These are phyloP conservation scores for Chrysemys picta DNA, from an alignment of 2,113 vertebrate species.

Conservation along the genomic window DNA sequence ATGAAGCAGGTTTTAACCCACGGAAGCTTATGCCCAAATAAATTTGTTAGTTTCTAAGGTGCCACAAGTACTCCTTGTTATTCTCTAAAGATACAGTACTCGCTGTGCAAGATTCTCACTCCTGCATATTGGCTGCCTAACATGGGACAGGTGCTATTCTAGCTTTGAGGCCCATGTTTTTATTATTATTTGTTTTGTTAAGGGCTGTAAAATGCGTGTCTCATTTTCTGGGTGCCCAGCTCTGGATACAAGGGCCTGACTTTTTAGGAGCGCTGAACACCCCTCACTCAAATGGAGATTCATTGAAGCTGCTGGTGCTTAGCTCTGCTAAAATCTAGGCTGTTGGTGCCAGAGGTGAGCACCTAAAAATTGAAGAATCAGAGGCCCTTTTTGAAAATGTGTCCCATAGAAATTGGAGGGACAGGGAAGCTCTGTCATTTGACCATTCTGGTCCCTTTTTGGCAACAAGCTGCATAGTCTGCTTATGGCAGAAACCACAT, in stretches of 20 bases:
- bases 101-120: background rate
- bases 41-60: too few species aligned
- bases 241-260: background rate
- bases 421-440: too few species aligned
- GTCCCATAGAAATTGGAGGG: too few species aligned
- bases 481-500: too few species aligned
- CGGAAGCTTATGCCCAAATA: too few species aligned
- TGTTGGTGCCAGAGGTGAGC: background rate
- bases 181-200: background rate
- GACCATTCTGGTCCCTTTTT: too few species aligned
- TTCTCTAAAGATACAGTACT: background rate
- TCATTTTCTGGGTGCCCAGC: background rate
- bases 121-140: background rate
- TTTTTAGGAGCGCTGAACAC: background rate
- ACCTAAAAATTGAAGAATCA: background rate
- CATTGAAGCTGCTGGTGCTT: background rate
- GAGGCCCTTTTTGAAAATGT: background rate
- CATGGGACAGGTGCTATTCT: background rate
- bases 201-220: background rate
- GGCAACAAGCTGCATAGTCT: too few species aligned
- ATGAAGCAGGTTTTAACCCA: too few species aligned
- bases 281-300: background rate
- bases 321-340: background rate
- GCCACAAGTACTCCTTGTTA: too few species aligned
- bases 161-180: background rate